Conservation (phyloP, 2,888 invertebrate genomes). For the Limulus polyphemus region DNA sequence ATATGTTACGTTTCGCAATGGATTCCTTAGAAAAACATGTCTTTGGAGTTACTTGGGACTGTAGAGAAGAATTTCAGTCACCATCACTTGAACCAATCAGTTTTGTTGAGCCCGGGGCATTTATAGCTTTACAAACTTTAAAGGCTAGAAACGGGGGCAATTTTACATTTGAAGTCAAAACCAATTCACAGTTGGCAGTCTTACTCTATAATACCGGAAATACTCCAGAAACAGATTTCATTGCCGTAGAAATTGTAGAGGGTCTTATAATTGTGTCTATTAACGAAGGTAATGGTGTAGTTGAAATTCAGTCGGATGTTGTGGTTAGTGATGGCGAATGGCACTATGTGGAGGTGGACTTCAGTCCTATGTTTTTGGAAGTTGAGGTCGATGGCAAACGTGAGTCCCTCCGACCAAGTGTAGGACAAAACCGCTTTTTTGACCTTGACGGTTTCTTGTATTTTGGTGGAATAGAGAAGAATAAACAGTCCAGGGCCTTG, state of each 20-base stretch:
- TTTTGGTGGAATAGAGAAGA: conserved; percentile 66
- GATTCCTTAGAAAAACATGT: conserved; percentile 42
- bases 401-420: conserved; percentile 54
- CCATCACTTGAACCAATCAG: conserved; percentile 63
- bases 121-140: conserved; percentile 36
- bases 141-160: conserved; percentile 33
- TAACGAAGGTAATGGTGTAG: conserved; percentile 54
- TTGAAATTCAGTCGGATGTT: conserved; percentile 48
- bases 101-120: conserved; percentile 43
- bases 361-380: conserved; percentile 61
- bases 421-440: conserved; percentile 56
- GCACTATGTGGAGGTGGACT: conserved; percentile 65
- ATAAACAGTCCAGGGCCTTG: conserved; percentile 29
- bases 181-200: conserved; percentile 43
- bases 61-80: conserved; percentile 82
- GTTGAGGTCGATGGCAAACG: conserved; percentile 58
- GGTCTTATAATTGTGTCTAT: conserved; percentile 58
- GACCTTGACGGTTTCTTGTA: conserved; percentile 62
- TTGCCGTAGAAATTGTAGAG: conserved; percentile 49
- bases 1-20: conserved; percentile 31
- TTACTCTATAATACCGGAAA: conserved; percentile 43
- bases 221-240: conserved; percentile 48
- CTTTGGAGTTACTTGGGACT: conserved; percentile 79
- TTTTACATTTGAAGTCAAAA: conserved; percentile 64
- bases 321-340: conserved; percentile 69